Evolutionary conservation across 1,140 invertebrate genomes (phyloP), one percentile per base, ranked within the genome.

Genomic region (Drosophila sulfurigaster): DNA sequence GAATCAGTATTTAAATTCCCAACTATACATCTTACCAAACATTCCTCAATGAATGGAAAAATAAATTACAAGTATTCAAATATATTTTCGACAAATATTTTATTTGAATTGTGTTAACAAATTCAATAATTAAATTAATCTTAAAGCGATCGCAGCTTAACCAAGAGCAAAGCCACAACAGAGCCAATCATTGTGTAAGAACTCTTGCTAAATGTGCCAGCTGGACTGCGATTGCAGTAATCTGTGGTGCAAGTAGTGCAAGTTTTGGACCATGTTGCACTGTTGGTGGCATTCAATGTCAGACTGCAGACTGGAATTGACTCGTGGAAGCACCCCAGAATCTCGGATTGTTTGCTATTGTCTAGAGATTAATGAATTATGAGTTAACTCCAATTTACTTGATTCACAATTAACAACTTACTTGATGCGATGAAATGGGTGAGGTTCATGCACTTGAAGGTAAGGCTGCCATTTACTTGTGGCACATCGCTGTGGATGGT

Each of bases 121-220:
- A 38, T 6, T 10, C 2, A 52, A 52, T 52, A 32, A 52, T 15
- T 52, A 52, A 52, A n/a, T 28, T 32, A 5, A 32, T 3, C n/a
- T n/a, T 78, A 73, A 15, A 15, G 48, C 0, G 59, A 2, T 43
- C 41, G 41, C n/a, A 75, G 6, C 28, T 86, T 86, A 51, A 66
- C 79, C 35, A 87, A n/a, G 5, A 88, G 11, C 11, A 87, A 7
- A 3, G 35, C 60, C 0, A 82, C n/a, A 3, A 13, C 45, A 13
- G 83, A 71, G 1, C 49, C 73, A 7, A 78, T 5, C n/a, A 87
- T 82, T 1, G 77, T 80, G 15, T 70, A 78, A 20, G 41, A 25
- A 20, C 83, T 88, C 25, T 59, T 62, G 52, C 83, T 88, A 4
- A 70, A 81, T 13, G 74, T 83, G 16, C 63, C 80, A 3, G 83